Base-by-base conservation (phyloP, 2,797 vertebrate species). In the Fundulus diaphanus region DNA sequence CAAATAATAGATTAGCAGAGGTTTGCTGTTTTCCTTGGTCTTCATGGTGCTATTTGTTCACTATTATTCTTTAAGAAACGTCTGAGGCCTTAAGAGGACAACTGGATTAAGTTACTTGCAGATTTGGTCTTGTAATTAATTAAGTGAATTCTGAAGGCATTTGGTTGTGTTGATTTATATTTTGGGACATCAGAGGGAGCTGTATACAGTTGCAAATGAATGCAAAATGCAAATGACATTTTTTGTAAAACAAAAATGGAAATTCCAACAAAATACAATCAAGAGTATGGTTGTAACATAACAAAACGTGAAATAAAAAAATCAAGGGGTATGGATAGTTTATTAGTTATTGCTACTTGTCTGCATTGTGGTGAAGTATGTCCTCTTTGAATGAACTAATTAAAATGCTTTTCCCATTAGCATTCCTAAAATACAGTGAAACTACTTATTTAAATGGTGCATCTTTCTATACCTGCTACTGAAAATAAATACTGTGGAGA, bases 401-500 rank as follows among this genome's bases (percentile, higher is more conserved):
- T 1, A 27, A 59, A 6, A 59, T 59, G 33, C 16, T 59, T 31
- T 16, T 59, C 5, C 56, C 31, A 0, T 33, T 8, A 29, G 16
- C n/a, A 29, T 31, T 31, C 16, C 27, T 31, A 57, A 61, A 61
- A 61, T 61, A 22, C 57, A 8, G 16, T 20, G 6, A 33, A 33
- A 59, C 27, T 57, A 57, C 57, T 35, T 22, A 7, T 18, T 8
- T 33, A 61, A 61, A 37, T 4, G 35, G 35, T 61, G 18, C 7
- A 1, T 7, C 20, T 61, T 37, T 35, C 8, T 61, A 22, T 61
- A 20, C 44, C 70, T 82, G 68, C 57, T 70, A 76, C 80, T 84
- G 63, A 79, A 63, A 81, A 74, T 78, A 78, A 83, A 80, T 56
- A 63, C 63, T 79, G 80, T 77, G 74, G 75, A 44, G 44, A 82